Evolutionary conservation across 2,888 invertebrate species (phyloP), one percentile per base, ranked within the genome.

Genomic region (Aricia artaxerxes): DNA sequence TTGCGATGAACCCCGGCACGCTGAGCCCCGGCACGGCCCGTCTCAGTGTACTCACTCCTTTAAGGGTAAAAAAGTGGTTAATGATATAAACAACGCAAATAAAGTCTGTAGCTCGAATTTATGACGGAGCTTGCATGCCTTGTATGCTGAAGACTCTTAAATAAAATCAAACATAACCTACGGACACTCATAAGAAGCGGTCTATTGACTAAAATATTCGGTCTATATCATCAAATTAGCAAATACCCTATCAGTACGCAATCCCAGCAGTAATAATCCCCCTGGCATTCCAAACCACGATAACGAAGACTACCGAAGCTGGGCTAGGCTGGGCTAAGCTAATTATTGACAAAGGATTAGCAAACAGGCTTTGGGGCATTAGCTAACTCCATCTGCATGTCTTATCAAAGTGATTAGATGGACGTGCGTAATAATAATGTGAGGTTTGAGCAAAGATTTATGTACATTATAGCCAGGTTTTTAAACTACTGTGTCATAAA

Each of bases 301-400:
- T 72, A 73, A 72, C 49, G 61, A 49, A 79, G 61, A 49, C 38
- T 38, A 60, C 31, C 40, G 31, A 7, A 60, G 35, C 40, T 44
- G 73, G 80, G 72, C 78, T 80, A 80, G 77, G 80, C 81, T 79
- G 57, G 76, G 76, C 76, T 79, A 79, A 79, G 79, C 80, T 77
- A 80, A 81, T 80, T 79, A 82, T 78, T 79, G 82, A 82, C 82
- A 82, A 82, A 82, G 82, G 82, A 81, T 82, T 82, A 80, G 75
- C 73, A 79, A 79, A 79, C 79, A 81, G 79, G 78, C 81, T 78
- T 78, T 61, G 73, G 80, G 80, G 78, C 79, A 78, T 78, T 57
- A 49, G 80, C 80, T 82, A 81, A 82, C 78, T 81, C 80, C 78
- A 79, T 80, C 78, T 80, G 80, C 79, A 82, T 81, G 80, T 81